These are phyloP conservation scores for Cataglyphis rosenhaueri DNA, from an alignment of 2,888 invertebrate genomes.

Conservation along the genomic window DNA sequence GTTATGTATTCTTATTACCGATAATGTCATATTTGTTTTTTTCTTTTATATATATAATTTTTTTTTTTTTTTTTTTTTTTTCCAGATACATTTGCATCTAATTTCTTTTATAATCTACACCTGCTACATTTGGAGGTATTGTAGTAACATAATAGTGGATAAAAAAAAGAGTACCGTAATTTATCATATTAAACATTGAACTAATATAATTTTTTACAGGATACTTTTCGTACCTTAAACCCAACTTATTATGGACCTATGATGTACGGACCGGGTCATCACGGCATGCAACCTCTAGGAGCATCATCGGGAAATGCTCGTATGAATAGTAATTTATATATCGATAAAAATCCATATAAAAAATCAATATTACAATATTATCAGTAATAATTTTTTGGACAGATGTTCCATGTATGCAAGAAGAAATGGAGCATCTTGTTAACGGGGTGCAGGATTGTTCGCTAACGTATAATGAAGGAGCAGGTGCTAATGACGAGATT, in stretches of 20 bases:
- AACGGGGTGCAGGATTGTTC: conserved; percentile 59
- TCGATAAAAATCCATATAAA: not conserved
- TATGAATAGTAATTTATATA: conserved; percentile 4
- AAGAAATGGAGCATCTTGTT: conserved; percentile 43
- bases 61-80: not conserved
- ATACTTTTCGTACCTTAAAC: conserved; percentile 69
- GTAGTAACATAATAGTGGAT: not conserved
- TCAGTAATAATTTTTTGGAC: conserved; percentile 17
- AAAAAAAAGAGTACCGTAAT: conserved; percentile 7
- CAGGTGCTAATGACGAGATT: not conserved
- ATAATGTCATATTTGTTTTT: conserved; percentile 72
- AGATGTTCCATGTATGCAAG: conserved; percentile 49
- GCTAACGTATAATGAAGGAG: conserved; percentile 27
- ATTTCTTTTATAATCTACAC: conserved; percentile 88
- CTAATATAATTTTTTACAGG: conserved; percentile 66
- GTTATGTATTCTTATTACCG: not conserved
- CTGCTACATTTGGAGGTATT: conserved; percentile 87
- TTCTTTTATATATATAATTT: not conserved
- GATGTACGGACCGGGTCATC: conserved; percentile 67
- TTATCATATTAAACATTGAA: conserved; percentile 14
- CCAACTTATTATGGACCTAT: conserved; percentile 73
- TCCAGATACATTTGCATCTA: conserved; percentile 88
- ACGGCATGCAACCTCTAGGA: conserved; percentile 29
- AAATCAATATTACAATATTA: not conserved
- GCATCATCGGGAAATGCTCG: conserved; percentile 8